Evolutionary conservation across 2,888 invertebrate genomes (phyloP), one percentile per base, ranked within the genome.

Genomic region (Bombyx huttoni): DNA sequence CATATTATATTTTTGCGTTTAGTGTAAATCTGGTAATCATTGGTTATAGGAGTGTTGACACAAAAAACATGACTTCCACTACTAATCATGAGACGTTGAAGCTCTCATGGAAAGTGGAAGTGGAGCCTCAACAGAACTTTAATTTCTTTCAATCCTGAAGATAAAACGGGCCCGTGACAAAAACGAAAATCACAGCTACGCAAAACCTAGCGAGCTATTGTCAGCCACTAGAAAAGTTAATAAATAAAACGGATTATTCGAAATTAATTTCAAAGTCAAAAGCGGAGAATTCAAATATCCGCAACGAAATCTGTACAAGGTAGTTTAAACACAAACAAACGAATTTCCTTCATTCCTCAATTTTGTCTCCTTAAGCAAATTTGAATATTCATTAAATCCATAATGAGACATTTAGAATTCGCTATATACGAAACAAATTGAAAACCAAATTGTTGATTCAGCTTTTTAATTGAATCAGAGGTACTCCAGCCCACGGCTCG

Each of bases 271-370:
- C 40, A 10, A 40, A 40, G 12, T 8, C 40, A 40, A 40, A 40
- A 8, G 40, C 12, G 3, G 12, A 12, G 12, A 40, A 10, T 40
- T 12, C 8, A 40, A 65, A 61, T 62, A 58, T 57, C 51, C 53
- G 49, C 53, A 54, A 55, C 56, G 52, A 59, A 61, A 61, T 59
- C 54, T 51, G 47, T 54, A 53, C 50, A 59, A 59, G 66, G 61
- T 55, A 55, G 63, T 63, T 66, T 61, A 61, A 51, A 58, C 52
- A 57, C 50, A 59, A 66, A 65, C 63, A 62, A 65, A 51, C 58
- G 51, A 58, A 55, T 40, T 40, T 40, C 40, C 40, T 12, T 40
- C 40, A 40, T 40, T 40, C 40, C 40, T 10, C 40, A 12, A 40
- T 40, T 40, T 40, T 40, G 40, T 40, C 40, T 40, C 40, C 9